Conservation (phyloP, 2,113 vertebrate genomes). For the mouse (Mus musculus) region DNA sequence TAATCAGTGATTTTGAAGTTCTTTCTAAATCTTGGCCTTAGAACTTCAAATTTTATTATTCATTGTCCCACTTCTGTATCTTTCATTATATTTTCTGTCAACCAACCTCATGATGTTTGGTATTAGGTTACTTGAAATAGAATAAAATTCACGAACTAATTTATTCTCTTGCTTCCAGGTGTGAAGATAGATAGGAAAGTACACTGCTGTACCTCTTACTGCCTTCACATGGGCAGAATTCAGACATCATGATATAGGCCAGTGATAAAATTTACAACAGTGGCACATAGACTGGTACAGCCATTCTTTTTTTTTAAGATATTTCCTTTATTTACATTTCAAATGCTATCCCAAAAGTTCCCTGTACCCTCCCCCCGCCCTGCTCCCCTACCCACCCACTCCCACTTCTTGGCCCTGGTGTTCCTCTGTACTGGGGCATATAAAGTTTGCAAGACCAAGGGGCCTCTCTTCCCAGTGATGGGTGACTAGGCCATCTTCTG, state of each 20-base stretch:
- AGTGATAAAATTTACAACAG: neutral
- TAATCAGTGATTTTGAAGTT: neutral
- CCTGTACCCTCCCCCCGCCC: too few species aligned
- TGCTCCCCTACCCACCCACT: too few species aligned
- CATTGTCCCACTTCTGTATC: neutral
- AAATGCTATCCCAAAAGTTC: too few species aligned
- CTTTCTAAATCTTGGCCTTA: neutral
- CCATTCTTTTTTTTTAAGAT: neutral
- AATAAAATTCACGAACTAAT: neutral
- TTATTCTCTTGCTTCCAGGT: constrained; percentile 39
- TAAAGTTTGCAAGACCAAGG: too few species aligned
- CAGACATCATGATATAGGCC: neutral
- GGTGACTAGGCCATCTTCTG: too few species aligned
- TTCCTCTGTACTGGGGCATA: too few species aligned
- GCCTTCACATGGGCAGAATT: neutral
- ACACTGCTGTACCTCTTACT: neutral
- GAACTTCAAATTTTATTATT: neutral
- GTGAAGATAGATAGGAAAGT: neutral
- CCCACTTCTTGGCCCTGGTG: too few species aligned
- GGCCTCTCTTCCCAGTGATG: too few species aligned
- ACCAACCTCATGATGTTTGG: neutral
- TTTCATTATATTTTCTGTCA: neutral
- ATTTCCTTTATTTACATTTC: too few species aligned
- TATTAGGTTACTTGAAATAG: neutral
- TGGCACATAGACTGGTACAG: neutral